These are phyloP conservation scores for Coenobita brevimanus DNA, from an alignment of 1,140 invertebrate genomes.

Conservation along the genomic window DNA sequence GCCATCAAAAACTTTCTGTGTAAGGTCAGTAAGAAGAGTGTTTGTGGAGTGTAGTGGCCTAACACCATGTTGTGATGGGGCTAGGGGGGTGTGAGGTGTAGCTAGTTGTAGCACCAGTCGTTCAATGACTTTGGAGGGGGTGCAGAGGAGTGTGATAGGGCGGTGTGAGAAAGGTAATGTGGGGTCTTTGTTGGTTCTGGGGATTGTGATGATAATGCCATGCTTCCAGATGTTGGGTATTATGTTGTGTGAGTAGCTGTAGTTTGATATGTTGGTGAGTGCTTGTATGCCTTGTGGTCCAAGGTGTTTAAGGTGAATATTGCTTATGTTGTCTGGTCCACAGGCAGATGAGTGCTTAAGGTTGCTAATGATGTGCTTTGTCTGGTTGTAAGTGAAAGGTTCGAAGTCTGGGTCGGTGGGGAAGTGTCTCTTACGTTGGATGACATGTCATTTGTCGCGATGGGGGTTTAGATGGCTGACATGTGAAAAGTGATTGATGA, in stretches of 20 bases:
- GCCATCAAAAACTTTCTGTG: constrained; percentile 22
- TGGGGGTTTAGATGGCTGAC: background rate
- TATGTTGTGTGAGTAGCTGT: constrained; percentile 16
- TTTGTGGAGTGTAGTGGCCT: constrained; percentile 1
- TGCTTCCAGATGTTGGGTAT: too few relatives aligned
- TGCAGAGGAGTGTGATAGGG: constrained; percentile 5
- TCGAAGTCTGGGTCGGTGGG: too few relatives aligned
- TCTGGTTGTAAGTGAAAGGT: too few relatives aligned
- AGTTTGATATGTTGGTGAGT: constrained; percentile 5
- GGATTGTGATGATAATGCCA: background rate
- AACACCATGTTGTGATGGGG: too few relatives aligned
- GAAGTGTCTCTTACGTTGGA: too few relatives aligned
- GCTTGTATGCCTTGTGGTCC: constrained; percentile 15
- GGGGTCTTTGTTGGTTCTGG: background rate
- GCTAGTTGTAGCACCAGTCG: constrained; percentile 5
- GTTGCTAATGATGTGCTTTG: too few relatives aligned
- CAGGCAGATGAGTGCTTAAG: too few relatives aligned
- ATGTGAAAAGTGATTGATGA: too few relatives aligned
- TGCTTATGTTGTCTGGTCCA: too few relatives aligned
- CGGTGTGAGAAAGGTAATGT: too few relatives aligned
- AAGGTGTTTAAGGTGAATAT: background rate
- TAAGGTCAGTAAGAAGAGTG: constrained; percentile 8
- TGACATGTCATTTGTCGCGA: too few relatives aligned
- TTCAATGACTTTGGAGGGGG: constrained; percentile 18
- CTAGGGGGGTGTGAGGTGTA: background rate